Conservation (phyloP, 2,888 invertebrate genomes). For the Heliconius cydno region DNA sequence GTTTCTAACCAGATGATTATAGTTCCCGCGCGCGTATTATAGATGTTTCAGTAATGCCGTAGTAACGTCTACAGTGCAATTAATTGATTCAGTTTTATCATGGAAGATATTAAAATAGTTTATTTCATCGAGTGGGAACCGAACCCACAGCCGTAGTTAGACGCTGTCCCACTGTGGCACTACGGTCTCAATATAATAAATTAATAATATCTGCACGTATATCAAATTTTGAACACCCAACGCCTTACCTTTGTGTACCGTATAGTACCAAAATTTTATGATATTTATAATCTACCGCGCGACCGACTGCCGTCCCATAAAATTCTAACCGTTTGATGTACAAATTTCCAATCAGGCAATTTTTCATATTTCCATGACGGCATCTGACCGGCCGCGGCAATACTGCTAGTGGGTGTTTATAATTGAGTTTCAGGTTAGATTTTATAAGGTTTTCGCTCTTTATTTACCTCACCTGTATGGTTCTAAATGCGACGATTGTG, state of each 20-base stretch:
- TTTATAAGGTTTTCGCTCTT: background rate
- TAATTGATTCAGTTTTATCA: too few species aligned
- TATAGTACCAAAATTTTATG: background rate
- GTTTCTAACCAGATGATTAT: background rate
- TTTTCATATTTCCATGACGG: slow-evolving; percentile 16
- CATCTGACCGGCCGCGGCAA: background rate
- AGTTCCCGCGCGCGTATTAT: background rate
- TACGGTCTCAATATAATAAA: too few species aligned
- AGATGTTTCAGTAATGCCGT: too few species aligned
- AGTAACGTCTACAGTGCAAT: too few species aligned
- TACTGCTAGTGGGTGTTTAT: background rate
- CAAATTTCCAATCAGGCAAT: slow-evolving; percentile 20
- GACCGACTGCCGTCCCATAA: slow-evolving; percentile 13
- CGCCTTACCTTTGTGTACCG: background rate
- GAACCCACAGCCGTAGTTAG: too few species aligned
- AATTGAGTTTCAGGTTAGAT: background rate
- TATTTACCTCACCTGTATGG: too few species aligned
- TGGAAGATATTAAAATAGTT: too few species aligned
- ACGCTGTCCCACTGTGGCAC: too few species aligned
- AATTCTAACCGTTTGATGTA: slow-evolving; percentile 12
- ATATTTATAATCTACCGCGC: slow-evolving; percentile 19
- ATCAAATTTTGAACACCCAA: background rate
- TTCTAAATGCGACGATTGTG: background rate
- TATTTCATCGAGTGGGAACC: too few species aligned
- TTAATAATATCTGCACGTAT: background rate